Evolutionary conservation across 2,113 vertebrate genomes (phyloP).

Genomic region (Jaculus jaculus): DNA sequence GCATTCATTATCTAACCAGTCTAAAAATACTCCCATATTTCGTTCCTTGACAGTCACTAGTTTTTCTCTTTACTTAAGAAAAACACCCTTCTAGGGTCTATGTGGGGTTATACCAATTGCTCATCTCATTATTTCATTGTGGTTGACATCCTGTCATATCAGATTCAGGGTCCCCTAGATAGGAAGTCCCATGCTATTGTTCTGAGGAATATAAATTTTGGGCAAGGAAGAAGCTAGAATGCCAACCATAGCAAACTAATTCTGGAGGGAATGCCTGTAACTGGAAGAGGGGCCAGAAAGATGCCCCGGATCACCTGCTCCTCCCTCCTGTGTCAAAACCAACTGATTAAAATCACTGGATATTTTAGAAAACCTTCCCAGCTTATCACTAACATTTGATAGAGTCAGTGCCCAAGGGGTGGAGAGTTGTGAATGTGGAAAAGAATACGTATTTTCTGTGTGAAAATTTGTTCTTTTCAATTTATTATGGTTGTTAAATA

Average conservation of each 20-base stretch:
- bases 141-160: background rate
- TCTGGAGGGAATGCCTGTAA: background rate
- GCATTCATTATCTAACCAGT: background rate
- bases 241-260: background rate
- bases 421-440: background rate
- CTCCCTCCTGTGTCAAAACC: background rate
- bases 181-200: background rate
- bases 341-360: conserved; percentile 1
- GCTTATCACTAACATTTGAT: conserved; percentile 32
- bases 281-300: conserved; percentile 19
- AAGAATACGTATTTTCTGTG: background rate
- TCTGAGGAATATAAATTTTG: background rate
- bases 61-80: conserved; percentile 1
- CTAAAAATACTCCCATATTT: conserved; percentile 10
- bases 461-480: background rate
- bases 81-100: background rate
- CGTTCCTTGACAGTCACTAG: background rate
- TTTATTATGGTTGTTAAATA: conserved; percentile 5
- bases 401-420: conserved; percentile 16
- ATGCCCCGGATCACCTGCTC: conserved; percentile 22
- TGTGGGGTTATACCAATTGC: background rate
- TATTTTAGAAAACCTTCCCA: conserved; percentile 57
- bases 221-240: conserved; percentile 2
- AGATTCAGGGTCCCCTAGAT: background rate
- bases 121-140: background rate